These are phyloP conservation scores for Alouatta palliata DNA, from an alignment of 2,113 vertebrate species.

Conservation along the genomic window DNA sequence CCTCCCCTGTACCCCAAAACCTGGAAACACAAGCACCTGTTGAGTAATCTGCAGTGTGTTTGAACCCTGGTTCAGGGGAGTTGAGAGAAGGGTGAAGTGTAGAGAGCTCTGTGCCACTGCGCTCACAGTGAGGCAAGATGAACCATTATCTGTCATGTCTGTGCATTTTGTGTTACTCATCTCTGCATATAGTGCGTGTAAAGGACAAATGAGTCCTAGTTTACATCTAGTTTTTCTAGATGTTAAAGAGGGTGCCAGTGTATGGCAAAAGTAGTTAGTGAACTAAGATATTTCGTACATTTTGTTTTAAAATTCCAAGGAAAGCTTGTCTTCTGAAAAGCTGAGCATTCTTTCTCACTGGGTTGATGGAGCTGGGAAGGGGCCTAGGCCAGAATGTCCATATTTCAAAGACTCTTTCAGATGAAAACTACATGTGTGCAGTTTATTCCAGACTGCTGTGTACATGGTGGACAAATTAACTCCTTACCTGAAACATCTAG, in stretches of 20 bases:
- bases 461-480: too few species aligned
- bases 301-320: neutral
- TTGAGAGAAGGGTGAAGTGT: neutral
- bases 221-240: neutral
- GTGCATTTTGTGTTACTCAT: neutral
- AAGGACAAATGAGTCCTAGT: neutral
- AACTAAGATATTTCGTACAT: neutral
- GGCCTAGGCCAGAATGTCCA: neutral
- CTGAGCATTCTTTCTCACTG: neutral
- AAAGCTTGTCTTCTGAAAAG: neutral
- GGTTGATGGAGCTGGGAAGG: neutral
- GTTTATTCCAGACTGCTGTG: neutral
- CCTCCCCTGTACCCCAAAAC: too few species aligned
- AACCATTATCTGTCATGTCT: neutral
- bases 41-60: neutral
- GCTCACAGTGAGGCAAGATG: neutral
- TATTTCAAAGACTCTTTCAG: neutral
- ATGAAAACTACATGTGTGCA: neutral
- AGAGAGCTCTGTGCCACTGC: neutral
- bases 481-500: too few species aligned
- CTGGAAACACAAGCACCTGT: neutral
- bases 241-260: slow-evolving; percentile 17
- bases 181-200: neutral
- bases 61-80: neutral
- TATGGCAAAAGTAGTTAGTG: neutral